These are phyloP conservation scores for Phalacrocorax brasilianus DNA, from an alignment of 2,113 vertebrate genomes.

Conservation along the genomic window DNA sequence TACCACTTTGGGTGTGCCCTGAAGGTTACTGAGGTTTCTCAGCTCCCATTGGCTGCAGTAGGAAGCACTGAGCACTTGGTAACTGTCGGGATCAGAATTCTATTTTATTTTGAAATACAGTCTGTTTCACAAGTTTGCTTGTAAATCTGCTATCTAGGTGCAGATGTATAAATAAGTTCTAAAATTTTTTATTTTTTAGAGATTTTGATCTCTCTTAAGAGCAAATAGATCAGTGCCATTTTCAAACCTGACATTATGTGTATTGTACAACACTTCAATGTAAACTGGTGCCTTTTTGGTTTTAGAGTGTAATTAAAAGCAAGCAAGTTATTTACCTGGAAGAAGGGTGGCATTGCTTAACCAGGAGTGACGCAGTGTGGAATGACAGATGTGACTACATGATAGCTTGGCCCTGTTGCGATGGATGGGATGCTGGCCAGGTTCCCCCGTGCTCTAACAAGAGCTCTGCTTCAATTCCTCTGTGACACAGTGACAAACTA, in stretches of 20 bases:
- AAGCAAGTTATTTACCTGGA: background rate
- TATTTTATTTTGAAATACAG: background rate
- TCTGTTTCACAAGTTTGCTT: background rate
- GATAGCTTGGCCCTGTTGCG: background rate
- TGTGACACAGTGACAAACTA: accelerated
- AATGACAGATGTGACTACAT: background rate
- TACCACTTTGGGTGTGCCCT: background rate
- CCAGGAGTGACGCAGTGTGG: background rate
- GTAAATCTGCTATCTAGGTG: background rate
- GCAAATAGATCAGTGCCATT: background rate
- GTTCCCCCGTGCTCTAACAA: background rate
- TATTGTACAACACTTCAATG: background rate
- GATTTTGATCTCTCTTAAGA: background rate
- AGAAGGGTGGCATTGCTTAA: background rate
- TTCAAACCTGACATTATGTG: background rate
- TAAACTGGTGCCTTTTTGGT: slow-evolving; percentile 7
- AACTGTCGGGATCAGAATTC: background rate
- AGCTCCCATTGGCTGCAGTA: background rate
- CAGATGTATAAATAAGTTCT: background rate
- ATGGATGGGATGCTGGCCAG: background rate
- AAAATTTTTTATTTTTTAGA: background rate
- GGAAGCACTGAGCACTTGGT: background rate
- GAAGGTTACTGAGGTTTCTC: background rate
- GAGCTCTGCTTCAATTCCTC: background rate
- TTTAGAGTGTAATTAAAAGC: background rate